Conservation (phyloP, 2,888 invertebrate genomes). For the Xestia rhomboidea region DNA sequence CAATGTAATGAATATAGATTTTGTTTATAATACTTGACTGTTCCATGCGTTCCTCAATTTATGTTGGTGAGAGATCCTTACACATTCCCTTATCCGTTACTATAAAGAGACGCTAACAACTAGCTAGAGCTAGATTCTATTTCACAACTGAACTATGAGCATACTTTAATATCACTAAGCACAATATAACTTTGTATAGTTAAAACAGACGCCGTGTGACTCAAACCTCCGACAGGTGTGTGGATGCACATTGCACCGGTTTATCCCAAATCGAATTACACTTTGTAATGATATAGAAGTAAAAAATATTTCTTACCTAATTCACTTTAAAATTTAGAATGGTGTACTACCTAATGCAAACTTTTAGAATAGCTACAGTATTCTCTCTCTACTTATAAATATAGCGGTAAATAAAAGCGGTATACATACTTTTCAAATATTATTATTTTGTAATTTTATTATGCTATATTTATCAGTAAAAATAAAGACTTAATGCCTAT, state of each 20-base stretch:
- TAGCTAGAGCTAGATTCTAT: slow-evolving; percentile 88
- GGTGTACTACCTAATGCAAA: slow-evolving; percentile 77
- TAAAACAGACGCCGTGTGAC: slow-evolving; percentile 76
- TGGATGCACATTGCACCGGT: slow-evolving; percentile 73
- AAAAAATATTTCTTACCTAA: slow-evolving; percentile 83
- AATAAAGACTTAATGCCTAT: slow-evolving; percentile 70
- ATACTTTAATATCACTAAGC: slow-evolving; percentile 88
- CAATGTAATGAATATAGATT: slow-evolving; percentile 48
- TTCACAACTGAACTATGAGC: slow-evolving; percentile 89
- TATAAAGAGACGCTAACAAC: slow-evolving; percentile 82
- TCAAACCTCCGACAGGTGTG: slow-evolving; percentile 72
- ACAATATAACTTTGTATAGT: slow-evolving; percentile 80
- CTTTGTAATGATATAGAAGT: slow-evolving; percentile 79
- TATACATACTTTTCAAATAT: slow-evolving; percentile 67
- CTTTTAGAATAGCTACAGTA: slow-evolving; percentile 77
- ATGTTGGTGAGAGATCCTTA: slow-evolving; percentile 73
- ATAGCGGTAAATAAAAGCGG: slow-evolving; percentile 73
- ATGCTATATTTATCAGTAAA: slow-evolving; percentile 82
- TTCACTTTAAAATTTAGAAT: slow-evolving; percentile 83
- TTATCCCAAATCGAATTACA: slow-evolving; percentile 80
- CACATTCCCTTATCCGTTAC: slow-evolving; percentile 71
- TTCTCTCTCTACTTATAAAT: slow-evolving; percentile 79
- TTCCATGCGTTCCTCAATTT: slow-evolving; percentile 43
- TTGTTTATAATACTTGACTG: slow-evolving; percentile 53
- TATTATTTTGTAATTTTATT: slow-evolving; percentile 64